Conservation (phyloP, 2,113 vertebrate genomes). For the Hyperopisus bebe region DNA sequence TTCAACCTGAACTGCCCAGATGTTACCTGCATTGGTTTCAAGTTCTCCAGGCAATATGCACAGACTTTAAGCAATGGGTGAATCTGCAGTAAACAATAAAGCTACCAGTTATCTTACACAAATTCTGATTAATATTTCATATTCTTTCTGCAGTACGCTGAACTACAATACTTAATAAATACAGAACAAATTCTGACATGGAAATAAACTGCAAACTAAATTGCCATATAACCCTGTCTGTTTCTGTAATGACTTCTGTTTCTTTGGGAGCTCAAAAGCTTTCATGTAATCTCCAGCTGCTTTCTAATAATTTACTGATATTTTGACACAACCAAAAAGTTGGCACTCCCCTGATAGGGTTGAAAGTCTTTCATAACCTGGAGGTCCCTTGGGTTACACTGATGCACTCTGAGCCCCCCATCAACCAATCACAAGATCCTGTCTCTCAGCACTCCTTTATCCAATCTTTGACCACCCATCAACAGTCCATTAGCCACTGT, state of each 20-base stretch:
- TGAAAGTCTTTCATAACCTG: conserved; percentile 30
- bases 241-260: not conserved
- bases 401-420: conserved; percentile 22
- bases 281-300: not conserved
- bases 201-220: not conserved
- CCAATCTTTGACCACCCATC: conserved; percentile 10
- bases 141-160: not conserved
- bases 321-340: not conserved
- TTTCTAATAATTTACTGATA: not conserved
- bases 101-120: not conserved
- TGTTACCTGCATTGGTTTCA: not conserved
- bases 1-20: not conserved
- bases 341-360: conserved; percentile 21
- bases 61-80: not conserved
- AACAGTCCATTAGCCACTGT: not conserved
- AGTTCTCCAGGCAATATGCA: not conserved
- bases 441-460: conserved; percentile 8
- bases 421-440: not conserved
- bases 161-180: not conserved
- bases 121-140: not conserved
- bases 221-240: not conserved
- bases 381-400: not conserved
- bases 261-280: not conserved
- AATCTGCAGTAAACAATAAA: not conserved
- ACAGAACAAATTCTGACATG: not conserved